These are phyloP conservation scores for Tylochromis polylepis DNA, from an alignment of 2,113 vertebrate genomes.

Conservation along the genomic window DNA sequence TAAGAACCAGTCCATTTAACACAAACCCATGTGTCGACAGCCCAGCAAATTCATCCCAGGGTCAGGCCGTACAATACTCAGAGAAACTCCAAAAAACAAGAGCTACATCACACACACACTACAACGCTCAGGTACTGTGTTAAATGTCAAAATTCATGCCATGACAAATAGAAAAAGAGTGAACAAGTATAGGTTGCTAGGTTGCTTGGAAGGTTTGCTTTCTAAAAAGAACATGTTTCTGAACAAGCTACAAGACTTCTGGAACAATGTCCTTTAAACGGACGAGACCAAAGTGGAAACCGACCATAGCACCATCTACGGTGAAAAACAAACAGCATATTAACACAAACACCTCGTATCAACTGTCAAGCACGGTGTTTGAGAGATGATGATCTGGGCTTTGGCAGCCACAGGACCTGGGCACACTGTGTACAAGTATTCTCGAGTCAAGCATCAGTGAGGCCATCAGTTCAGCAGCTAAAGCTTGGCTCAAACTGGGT, in stretches of 20 bases:
- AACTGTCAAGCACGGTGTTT: not conserved
- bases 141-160: not conserved
- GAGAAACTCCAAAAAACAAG: not conserved
- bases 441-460: not conserved
- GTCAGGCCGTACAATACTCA: rapidly evolving
- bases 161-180: not conserved
- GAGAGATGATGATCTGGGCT: not conserved
- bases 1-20: not conserved
- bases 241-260: not conserved
- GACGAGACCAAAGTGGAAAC: not conserved
- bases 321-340: not conserved
- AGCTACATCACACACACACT: not conserved
- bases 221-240: not conserved
- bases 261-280: not conserved
- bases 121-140: not conserved
- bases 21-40: not conserved
- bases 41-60: not conserved
- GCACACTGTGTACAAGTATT: not conserved
- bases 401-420: not conserved
- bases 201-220: not conserved
- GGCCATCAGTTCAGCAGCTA: not conserved
- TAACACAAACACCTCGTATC: rapidly evolving
- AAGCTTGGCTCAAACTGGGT: not conserved
- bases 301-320: not conserved
- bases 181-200: not conserved